These are phyloP conservation scores for Saccostrea cuccullata DNA, from an alignment of 1,140 invertebrate species.

Conservation along the genomic window DNA sequence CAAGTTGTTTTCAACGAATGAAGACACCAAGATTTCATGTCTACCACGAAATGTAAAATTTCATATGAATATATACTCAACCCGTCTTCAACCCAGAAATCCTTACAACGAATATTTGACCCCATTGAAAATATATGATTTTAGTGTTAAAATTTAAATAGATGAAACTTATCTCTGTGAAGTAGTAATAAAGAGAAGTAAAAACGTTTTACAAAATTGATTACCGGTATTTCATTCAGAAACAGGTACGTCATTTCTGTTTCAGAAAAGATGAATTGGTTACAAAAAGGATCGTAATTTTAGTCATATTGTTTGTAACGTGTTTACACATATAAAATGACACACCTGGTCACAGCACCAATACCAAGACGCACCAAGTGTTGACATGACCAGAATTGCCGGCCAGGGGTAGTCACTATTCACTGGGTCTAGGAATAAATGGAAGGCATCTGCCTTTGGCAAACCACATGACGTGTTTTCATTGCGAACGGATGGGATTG, in stretches of 20 bases:
- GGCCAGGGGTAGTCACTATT: constrained; percentile 78
- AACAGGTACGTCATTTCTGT: not conserved
- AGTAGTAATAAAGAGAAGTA: not conserved
- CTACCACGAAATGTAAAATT: too few species aligned
- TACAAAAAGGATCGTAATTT: not conserved
- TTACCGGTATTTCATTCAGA: not conserved
- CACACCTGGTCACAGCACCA: constrained; percentile 81
- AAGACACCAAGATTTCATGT: too few species aligned
- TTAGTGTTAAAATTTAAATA: too few species aligned
- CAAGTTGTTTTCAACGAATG: too few species aligned
- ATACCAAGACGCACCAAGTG: constrained; percentile 80
- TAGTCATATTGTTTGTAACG: too few species aligned
- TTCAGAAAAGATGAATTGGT: not conserved
- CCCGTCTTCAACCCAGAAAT: too few species aligned
- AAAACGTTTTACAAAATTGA: not conserved
- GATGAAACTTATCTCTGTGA: not conserved
- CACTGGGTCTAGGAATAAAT: constrained; percentile 75
- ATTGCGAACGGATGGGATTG: constrained; percentile 62
- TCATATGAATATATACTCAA: too few species aligned
- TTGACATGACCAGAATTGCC: constrained; percentile 78
- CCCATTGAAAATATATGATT: too few species aligned
- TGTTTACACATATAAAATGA: not conserved
- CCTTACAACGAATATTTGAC: too few species aligned
- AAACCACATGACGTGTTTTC: constrained; percentile 69
- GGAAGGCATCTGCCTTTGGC: constrained; percentile 76